Conservation (phyloP, 1,140 invertebrate genomes). For the Lordiphosa collinella region DNA sequence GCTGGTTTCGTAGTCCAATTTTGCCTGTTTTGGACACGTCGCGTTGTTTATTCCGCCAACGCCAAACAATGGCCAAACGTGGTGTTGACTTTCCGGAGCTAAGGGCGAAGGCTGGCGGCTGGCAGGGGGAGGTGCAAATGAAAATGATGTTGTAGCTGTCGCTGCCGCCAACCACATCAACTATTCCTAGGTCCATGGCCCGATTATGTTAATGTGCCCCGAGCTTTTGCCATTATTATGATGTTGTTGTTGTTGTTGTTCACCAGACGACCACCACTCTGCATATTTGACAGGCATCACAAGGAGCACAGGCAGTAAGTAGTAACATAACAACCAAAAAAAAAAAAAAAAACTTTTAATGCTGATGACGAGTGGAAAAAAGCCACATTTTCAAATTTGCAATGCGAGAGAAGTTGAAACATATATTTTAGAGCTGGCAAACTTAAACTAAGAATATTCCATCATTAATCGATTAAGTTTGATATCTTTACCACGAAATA, state of each 20-base stretch:
- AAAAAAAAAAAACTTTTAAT: conserved; percentile 12
- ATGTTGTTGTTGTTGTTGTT: conserved; percentile 18
- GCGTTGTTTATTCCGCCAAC: conserved; percentile 74
- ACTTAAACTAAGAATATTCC: no score
- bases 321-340: conserved; percentile 4
- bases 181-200: conserved; percentile 42
- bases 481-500: no score
- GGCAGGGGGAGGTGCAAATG: conserved; percentile 32
- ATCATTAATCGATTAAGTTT: no score
- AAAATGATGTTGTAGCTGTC: conserved; percentile 65
- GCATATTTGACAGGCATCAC: conserved; percentile 55
- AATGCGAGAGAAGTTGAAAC: neutral
- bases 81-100: conserved; percentile 28
- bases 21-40: conserved; percentile 66
- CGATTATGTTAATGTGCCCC: conserved; percentile 73
- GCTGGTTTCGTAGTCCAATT: conserved; percentile 40
- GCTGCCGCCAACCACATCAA: conserved; percentile 8
- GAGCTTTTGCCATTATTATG: conserved; percentile 66
- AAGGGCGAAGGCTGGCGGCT: no score
- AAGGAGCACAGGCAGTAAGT: conserved; percentile 14
- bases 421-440: neutral
- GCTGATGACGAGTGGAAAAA: conserved; percentile 1
- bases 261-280: conserved; percentile 56
- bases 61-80: conserved; percentile 65
- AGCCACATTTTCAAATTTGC: conserved; percentile 10